These are phyloP conservation scores for Biston stratarius DNA, from an alignment of 2,888 invertebrate genomes.

Conservation along the genomic window DNA sequence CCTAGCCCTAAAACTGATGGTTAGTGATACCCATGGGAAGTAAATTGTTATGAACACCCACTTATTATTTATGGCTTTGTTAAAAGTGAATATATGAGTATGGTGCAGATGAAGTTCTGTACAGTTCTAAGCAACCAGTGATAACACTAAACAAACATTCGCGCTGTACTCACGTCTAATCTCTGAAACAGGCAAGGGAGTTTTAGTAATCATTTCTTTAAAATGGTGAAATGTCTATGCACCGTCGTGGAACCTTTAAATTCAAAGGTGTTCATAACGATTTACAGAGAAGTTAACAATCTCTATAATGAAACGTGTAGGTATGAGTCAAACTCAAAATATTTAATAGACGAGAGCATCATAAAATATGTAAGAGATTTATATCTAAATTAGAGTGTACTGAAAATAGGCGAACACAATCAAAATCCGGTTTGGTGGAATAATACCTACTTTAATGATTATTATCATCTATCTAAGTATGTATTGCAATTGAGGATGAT, in stretches of 20 bases:
- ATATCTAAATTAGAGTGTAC: slow-evolving; percentile 7
- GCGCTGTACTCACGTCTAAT: slow-evolving; percentile 84
- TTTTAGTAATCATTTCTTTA: slow-evolving; percentile 65
- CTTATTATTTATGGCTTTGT: slow-evolving; percentile 60
- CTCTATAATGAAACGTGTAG: slow-evolving; percentile 17
- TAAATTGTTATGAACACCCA: slow-evolving; percentile 84
- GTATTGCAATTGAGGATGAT: background rate
- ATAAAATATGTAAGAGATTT: background rate
- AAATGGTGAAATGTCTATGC: slow-evolving; percentile 32
- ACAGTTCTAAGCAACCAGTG: slow-evolving; percentile 66
- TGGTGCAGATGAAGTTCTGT: slow-evolving; percentile 67
- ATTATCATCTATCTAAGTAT: background rate
- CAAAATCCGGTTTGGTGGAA: slow-evolving; percentile 13
- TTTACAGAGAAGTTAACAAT: slow-evolving; percentile 51
- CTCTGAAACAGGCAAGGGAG: slow-evolving; percentile 84
- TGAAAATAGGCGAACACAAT: slow-evolving; percentile 6
- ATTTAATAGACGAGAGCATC: slow-evolving; percentile 1
- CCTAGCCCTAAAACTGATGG: slow-evolving; percentile 53
- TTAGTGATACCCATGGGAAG: slow-evolving; percentile 68
- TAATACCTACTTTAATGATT: background rate
- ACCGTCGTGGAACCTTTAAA: slow-evolving; percentile 8
- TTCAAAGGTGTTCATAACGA: slow-evolving; percentile 78
- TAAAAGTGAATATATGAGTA: slow-evolving; percentile 61
- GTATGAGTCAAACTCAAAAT: background rate
- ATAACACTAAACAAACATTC: slow-evolving; percentile 79